Conservation (phyloP, 2,888 invertebrate genomes). For the Girardia tigrina region DNA sequence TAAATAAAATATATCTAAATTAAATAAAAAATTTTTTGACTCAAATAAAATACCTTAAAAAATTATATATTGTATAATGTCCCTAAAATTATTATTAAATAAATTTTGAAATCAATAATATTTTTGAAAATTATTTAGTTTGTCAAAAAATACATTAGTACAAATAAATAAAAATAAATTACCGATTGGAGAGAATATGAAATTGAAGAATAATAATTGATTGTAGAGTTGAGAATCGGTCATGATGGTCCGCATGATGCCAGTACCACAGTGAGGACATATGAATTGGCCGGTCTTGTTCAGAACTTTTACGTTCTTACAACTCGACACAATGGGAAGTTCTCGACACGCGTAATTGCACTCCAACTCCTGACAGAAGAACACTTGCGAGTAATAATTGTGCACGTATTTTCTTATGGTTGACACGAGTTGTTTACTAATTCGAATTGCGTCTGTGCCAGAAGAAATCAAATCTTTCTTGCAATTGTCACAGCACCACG, state of each 20-base stretch:
- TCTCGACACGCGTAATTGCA: conserved; percentile 62
- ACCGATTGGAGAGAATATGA: too few species aligned
- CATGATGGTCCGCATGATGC: conserved; percentile 59
- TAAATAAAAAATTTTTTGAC: too few species aligned
- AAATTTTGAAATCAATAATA: too few species aligned
- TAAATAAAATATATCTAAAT: too few species aligned
- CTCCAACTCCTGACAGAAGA: conserved; percentile 68
- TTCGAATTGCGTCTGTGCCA: background rate
- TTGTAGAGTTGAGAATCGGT: conserved; percentile 67
- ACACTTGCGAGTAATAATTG: background rate
- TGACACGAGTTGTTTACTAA: background rate
- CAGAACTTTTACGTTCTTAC: background rate
- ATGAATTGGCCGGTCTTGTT: background rate
- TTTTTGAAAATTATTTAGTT: too few species aligned
- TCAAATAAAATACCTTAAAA: too few species aligned
- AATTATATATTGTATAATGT: too few species aligned
- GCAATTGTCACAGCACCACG: background rate
- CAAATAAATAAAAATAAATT: too few species aligned
- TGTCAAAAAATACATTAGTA: too few species aligned
- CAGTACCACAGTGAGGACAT: conserved; percentile 59
- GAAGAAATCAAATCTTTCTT: background rate
- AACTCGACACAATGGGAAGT: conserved; percentile 52
- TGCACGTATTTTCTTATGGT: background rate
- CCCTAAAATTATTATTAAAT: too few species aligned
- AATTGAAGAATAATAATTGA: conserved; percentile 66